Evolutionary conservation across 2,888 invertebrate genomes (phyloP).

Genomic region (Ornithoptera alexandrae): DNA sequence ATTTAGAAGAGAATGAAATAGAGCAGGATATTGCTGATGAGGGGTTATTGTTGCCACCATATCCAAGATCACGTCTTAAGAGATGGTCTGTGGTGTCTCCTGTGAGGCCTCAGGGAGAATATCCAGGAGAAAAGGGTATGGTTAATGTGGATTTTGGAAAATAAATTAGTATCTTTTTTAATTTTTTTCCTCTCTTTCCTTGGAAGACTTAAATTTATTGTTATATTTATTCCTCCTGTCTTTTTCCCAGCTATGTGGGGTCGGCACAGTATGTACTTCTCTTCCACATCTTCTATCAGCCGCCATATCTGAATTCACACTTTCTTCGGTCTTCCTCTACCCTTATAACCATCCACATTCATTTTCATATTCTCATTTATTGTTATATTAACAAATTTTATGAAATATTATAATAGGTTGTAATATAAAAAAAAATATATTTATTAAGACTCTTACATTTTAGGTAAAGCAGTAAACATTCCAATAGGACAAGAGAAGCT

Average conservation of each 20-base stretch:
- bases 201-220: too few relatives aligned
- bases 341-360: too few relatives aligned
- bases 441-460: not conserved
- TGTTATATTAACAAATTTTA: too few relatives aligned
- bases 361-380: too few relatives aligned
- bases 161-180: not conserved
- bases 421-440: too few relatives aligned
- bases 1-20: conserved; percentile 61
- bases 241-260: too few relatives aligned
- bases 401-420: too few relatives aligned
- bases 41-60: conserved; percentile 56
- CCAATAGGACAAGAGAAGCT: conserved; percentile 91
- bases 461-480: conserved; percentile 91
- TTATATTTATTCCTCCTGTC: too few relatives aligned
- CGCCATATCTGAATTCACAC: too few relatives aligned
- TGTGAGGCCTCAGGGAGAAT: conserved; percentile 83
- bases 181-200: not conserved
- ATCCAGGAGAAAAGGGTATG: conserved; percentile 93
- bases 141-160: not conserved
- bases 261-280: too few relatives aligned
- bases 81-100: conserved; percentile 87
- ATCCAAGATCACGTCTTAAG: conserved; percentile 72
- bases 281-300: too few relatives aligned
- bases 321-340: too few relatives aligned
- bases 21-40: conserved; percentile 60